These are phyloP conservation scores for Phortica okadai DNA, from an alignment of 2,888 invertebrate species.

Conservation along the genomic window DNA sequence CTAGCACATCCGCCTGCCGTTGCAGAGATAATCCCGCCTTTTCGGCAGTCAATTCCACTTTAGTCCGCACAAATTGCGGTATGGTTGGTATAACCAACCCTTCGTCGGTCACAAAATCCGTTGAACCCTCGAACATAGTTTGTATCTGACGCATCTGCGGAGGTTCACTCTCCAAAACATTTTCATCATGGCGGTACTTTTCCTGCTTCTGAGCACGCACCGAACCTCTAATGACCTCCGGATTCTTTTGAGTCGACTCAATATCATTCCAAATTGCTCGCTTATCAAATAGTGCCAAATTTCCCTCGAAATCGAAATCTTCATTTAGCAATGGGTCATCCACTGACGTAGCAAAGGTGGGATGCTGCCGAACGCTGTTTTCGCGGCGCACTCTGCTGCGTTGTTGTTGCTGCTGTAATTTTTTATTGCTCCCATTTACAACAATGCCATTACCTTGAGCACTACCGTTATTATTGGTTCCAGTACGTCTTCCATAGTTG, in stretches of 20 bases:
- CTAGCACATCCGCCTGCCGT: slow-evolving; percentile 85
- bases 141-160: slow-evolving; percentile 83
- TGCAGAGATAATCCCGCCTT: slow-evolving; percentile 82
- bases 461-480: slow-evolving; percentile 44
- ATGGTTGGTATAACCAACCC: slow-evolving; percentile 89
- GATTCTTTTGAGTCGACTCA: slow-evolving; percentile 75
- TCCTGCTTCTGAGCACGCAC: slow-evolving; percentile 60
- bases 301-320: slow-evolving; percentile 97
- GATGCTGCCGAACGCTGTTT: slow-evolving; percentile 68
- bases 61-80: slow-evolving; percentile 81
- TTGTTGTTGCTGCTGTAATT: slow-evolving; percentile 38
- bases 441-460: slow-evolving; percentile 48
- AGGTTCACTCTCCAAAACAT: slow-evolving; percentile 84
- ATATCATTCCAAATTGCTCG: slow-evolving; percentile 87
- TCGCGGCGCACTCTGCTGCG: slow-evolving; percentile 70
- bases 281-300: slow-evolving; percentile 93
- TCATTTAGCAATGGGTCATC: slow-evolving; percentile 76
- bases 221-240: slow-evolving; percentile 76
- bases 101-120: slow-evolving; percentile 81
- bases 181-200: slow-evolving; percentile 90
- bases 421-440: slow-evolving; percentile 34
- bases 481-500: slow-evolving; percentile 26
- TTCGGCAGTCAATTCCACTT: slow-evolving; percentile 84
- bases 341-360: slow-evolving; percentile 74
- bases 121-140: slow-evolving; percentile 75